Percentiles rank a stretch among this genome's conserved stretches.
Evolutionary conservation across 2,797 vertebrate species (phyloP).

Genomic region (Chiloscyllium punctatum): DNA sequence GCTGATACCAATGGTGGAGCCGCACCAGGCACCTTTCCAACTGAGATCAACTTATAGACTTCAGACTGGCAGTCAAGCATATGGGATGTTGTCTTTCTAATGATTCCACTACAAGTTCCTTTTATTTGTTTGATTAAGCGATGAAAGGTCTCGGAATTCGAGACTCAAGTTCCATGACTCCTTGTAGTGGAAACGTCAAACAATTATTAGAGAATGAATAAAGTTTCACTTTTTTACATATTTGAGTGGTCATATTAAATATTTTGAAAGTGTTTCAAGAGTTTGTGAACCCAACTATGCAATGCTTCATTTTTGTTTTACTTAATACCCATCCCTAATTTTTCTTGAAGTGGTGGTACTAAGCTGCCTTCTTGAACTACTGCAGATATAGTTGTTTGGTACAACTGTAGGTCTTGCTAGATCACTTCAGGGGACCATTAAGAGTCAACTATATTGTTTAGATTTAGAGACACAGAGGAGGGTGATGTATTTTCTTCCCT

Average conservation of each 20-base stretch:
- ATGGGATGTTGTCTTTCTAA: neutral
- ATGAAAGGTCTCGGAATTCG: neutral
- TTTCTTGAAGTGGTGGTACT: neutral
- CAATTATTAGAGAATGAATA: neutral
- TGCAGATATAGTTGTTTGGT: neutral
- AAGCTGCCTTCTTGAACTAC: neutral
- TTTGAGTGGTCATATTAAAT: neutral
- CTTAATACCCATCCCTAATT: neutral
- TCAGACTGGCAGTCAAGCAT: neutral
- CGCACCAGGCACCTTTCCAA: neutral
- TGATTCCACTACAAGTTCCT: neutral
- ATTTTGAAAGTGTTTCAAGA: neutral
- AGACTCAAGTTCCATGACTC: neutral
- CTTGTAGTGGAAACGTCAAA: neutral
- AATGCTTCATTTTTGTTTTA: neutral
- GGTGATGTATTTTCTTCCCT: neutral
- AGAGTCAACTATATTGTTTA: neutral
- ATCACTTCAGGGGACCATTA: neutral
- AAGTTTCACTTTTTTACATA: neutral
- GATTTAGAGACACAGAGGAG: neutral
- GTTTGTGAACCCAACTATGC: neutral
- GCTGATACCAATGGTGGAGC: neutral
- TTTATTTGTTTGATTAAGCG: neutral
- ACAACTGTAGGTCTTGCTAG: neutral
- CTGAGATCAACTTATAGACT: neutral